Percentiles rank a stretch among this genome's conserved stretches.
Evolutionary conservation across 2,888 invertebrate genomes (phyloP).

Genomic region (Melinaea menophilus): DNA sequence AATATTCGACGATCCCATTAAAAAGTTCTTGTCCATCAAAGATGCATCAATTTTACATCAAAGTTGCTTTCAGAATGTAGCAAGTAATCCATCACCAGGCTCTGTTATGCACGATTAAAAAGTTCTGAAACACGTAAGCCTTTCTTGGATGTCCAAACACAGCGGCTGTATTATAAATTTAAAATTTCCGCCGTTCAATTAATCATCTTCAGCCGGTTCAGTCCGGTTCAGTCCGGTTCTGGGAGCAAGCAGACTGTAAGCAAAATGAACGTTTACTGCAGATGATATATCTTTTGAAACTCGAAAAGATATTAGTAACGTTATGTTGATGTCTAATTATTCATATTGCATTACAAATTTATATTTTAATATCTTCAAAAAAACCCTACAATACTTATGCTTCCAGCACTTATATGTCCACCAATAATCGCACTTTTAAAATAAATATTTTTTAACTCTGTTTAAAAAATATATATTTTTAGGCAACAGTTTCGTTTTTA

Average conservation of each 20-base stretch:
- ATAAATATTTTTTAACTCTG: no score
- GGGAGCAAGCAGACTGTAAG: slow-evolving; percentile 24
- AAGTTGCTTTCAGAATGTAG: slow-evolving; percentile 20
- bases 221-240: slow-evolving; percentile 26
- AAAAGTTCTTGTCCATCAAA: slow-evolving; percentile 14
- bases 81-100: slow-evolving; percentile 30
- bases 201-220: slow-evolving; percentile 33
- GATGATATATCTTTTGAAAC: background rate
- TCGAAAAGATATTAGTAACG: background rate
- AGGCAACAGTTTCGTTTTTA: no score
- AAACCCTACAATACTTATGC: no score
- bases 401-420: no score
- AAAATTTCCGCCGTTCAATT: slow-evolving; percentile 34
- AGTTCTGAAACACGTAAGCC: slow-evolving; percentile 33
- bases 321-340: no score
- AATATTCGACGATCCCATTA: background rate
- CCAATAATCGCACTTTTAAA: no score
- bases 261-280: slow-evolving; percentile 8
- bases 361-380: no score
- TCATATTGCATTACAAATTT: no score
- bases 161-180: slow-evolving; percentile 37
- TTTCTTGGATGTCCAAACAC: slow-evolving; percentile 36
- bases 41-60: slow-evolving; percentile 18
- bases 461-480: no score
- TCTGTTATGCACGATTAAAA: slow-evolving; percentile 33